Conservation (phyloP, 1,140 invertebrate species). For the Lordiphosa collinella region DNA sequence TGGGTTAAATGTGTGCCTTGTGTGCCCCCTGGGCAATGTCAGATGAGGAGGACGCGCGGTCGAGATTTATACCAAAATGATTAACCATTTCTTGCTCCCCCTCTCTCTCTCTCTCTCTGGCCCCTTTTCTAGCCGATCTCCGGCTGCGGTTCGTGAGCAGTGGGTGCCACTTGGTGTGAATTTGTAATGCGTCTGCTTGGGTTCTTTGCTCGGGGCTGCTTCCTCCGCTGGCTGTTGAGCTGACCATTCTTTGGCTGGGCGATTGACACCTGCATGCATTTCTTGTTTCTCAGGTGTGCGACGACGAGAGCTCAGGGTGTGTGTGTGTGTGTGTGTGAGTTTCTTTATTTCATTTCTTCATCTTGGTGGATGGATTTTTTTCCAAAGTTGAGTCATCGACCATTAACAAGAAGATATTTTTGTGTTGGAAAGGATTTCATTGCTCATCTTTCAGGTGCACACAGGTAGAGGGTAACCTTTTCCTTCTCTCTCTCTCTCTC, state of each 20-base stretch:
- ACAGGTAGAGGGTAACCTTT: constrained; percentile 37
- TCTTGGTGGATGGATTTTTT: constrained; percentile 13
- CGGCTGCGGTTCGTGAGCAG: constrained; percentile 20
- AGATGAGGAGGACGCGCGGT: constrained; percentile 30
- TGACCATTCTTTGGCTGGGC: constrained; percentile 64
- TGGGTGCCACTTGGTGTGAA: constrained; percentile 76
- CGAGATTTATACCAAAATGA: constrained; percentile 75
- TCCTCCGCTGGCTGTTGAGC: constrained; percentile 16
- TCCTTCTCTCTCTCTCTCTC: too few relatives aligned
- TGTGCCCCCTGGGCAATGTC: constrained; percentile 17
- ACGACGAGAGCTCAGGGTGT: constrained; percentile 27
- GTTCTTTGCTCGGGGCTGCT: not conserved
- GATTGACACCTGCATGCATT: constrained; percentile 78
- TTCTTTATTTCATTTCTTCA: constrained; percentile 73
- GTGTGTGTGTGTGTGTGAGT: constrained; percentile 44
- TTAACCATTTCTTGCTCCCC: constrained; percentile 61
- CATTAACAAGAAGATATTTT: constrained; percentile 59
- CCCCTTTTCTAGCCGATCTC: not conserved
- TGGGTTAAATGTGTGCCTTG: constrained; percentile 20
- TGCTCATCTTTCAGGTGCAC: constrained; percentile 42
- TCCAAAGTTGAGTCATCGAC: constrained; percentile 63
- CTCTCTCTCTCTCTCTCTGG: not conserved
- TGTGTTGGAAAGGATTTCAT: constrained; percentile 70
- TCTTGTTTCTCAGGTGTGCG: constrained; percentile 76
- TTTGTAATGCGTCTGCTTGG: constrained; percentile 64